Base-by-base conservation (phyloP, 1,140 invertebrate genomes). In the Homarus americanus region DNA sequence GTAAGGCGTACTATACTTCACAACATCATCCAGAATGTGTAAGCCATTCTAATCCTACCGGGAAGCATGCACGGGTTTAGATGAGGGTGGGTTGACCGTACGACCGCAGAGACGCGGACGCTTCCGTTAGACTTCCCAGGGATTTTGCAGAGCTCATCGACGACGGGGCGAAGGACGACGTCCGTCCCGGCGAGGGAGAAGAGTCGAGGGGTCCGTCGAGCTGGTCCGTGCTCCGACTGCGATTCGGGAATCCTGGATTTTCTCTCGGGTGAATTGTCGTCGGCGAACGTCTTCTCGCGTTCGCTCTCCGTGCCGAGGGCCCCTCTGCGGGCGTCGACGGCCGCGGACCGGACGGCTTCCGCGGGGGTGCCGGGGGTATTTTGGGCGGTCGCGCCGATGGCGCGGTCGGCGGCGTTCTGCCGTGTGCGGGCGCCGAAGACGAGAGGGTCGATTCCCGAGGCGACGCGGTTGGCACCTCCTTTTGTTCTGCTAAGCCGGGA, bases 1-100 rank as follows among this genome's bases (percentile, higher is more conserved):
- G n/a, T n/a, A n/a, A n/a, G n/a, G n/a, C n/a, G n/a, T n/a, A n/a
- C 44, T 58, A 20, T 58, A 58, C 63, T n/a, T n/a, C n/a, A n/a
- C 63, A 69, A 28, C n/a, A 69, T 24, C 28, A 63, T 5, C 58
- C 24, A 17, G 58, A 63, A 69, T 32, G 12, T 69, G 63, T 24
- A 83, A 63, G 82, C 58, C 44, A 86, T 76, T 58, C 73, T 53
- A 86, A 86, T 53, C 66, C 66, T 58, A 87, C 72, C 24, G 79
- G 15, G n/a, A 63, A 63, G 76, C 86, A 87, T 87, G 86, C 86
- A 87, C 38, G 34, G 41, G 34, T 9, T 66, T 87, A 87, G 44
- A 87, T 63, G 34, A 80, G 32, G 10, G 86, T 87, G 32, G 86
- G 86, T 79, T 87, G 72, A 28, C 75, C 40, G 58, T 87, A 89